Evolutionary conservation across 2,888 invertebrate species (phyloP).

Genomic region (Rhyacophila evoluta): DNA sequence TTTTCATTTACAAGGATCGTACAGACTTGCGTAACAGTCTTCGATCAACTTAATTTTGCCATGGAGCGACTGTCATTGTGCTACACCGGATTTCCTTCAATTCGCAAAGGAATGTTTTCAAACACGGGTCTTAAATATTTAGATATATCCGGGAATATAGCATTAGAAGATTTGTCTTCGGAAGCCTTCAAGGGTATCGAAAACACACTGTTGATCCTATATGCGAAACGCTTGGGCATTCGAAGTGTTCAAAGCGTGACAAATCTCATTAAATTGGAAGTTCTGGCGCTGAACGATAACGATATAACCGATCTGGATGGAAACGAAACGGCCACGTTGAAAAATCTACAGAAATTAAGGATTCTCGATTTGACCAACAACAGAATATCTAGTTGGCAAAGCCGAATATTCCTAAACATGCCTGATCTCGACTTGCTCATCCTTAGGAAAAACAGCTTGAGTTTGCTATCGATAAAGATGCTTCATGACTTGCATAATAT

Average conservation of each 20-base stretch:
- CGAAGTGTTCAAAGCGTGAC: conserved; percentile 61
- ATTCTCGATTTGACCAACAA: conserved; percentile 70
- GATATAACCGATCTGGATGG: conserved; percentile 63
- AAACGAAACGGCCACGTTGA: conserved; percentile 59
- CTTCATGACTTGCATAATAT: conserved; percentile 67
- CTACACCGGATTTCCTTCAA: conserved; percentile 61
- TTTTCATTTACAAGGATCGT: conserved; percentile 62
- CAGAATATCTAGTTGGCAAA: conserved; percentile 70
- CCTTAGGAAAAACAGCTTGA: conserved; percentile 70
- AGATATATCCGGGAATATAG: conserved; percentile 71
- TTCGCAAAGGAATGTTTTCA: conserved; percentile 62
- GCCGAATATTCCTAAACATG: conserved; percentile 61
- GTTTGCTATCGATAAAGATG: conserved; percentile 70
- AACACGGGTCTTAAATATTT: conserved; percentile 64
- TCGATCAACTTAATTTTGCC: conserved; percentile 58
- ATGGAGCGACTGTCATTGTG: conserved; percentile 65
- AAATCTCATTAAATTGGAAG: conserved; percentile 62
- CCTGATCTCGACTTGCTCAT: conserved; percentile 63
- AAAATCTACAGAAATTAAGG: conserved; percentile 62
- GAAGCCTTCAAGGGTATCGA: conserved; percentile 64
- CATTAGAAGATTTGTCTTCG: conserved; percentile 59
- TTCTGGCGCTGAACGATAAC: conserved; percentile 68
- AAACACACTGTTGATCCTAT: conserved; percentile 63
- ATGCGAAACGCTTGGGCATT: conserved; percentile 64
- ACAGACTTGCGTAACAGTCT: conserved; percentile 58